Base-by-base conservation (phyloP, 2,113 vertebrate genomes). In the Falco punctatus region DNA sequence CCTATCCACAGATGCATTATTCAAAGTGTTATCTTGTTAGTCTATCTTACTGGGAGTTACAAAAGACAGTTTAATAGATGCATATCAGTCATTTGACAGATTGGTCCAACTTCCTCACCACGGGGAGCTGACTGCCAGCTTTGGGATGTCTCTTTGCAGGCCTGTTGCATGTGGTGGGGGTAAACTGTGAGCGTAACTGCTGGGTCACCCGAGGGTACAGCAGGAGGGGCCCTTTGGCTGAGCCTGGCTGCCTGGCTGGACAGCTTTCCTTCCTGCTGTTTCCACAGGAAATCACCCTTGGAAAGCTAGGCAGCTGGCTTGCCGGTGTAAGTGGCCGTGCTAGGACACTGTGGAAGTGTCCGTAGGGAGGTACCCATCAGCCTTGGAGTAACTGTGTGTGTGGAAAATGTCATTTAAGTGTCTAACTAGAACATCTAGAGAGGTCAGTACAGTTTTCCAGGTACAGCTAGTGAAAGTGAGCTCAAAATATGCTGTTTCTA, bases 1-100 rank as follows among this genome's bases (percentile, higher is more conserved):
- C 23, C 22, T 52, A 54, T 91, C 46, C 70, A 61, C 77, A 94
- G 72, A 85, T 80, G 55, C 67, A 42, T 88, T 90, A 94, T 79
- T 95, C 75, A 87, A 77, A 66, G 33, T 83, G 62, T 84, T 96
- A 81, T 73, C 71, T 81, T 92, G 88, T 95, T 96, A 94, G 49
- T 61, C 91, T 78, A 23, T 49, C 82, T 79, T 88, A 86, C 38
- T 81, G 58, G 72, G 65, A 75, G 40, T 73, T 78, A 84, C 48
- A 72, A 79, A 92, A 88, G 42, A 44, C 82, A 95, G 66, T 91
- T 92, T 91, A 94, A 71, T n/a, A 91, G 80, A 89, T 70, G n/a
- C 22, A 15, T 85, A 95, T 84, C 84, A 81, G 40, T 49, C 30
- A 72, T 75, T 89, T 96, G 83, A 91, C 70, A 87, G 73, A 85